These are phyloP conservation scores for Dipodomys spectabilis DNA, from an alignment of 2,113 vertebrate genomes.

Conservation along the genomic window DNA sequence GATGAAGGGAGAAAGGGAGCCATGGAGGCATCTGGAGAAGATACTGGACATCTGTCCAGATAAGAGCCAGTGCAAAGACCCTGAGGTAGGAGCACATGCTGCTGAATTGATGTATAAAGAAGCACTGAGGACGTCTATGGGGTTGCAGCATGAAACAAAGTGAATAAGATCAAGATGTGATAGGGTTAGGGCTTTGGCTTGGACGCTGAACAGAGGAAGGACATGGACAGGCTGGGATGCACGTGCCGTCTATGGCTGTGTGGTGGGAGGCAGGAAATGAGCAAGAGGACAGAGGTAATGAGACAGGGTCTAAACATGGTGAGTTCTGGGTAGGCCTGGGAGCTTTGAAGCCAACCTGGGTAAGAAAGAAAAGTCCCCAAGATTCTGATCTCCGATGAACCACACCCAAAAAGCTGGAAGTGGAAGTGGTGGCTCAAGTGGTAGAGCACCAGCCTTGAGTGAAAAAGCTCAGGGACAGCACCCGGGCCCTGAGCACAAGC, in stretches of 20 bases:
- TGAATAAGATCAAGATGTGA: neutral
- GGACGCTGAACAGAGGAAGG: neutral
- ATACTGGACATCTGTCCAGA: neutral
- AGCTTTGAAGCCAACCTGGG: neutral
- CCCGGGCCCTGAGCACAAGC: too few relatives aligned
- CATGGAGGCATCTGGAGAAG: neutral
- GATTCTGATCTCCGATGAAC: too few relatives aligned
- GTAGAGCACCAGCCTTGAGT: too few relatives aligned
- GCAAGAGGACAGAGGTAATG: fast-evolving
- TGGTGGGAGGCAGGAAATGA: neutral
- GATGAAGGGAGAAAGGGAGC: neutral
- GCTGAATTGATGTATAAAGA: neutral
- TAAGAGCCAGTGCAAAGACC: neutral
- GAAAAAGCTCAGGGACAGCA: neutral
- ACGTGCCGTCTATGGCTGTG: neutral
- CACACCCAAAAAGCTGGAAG: too few relatives aligned
- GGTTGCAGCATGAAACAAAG: neutral
- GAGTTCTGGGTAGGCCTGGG: neutral
- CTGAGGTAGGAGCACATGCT: neutral
- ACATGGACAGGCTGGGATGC: neutral
- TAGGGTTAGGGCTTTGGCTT: neutral
- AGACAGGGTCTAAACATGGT: neutral
- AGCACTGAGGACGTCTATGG: neutral
- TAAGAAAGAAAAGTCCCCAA: too few relatives aligned
- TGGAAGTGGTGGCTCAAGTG: too few relatives aligned